Evolutionary conservation across 2,113 vertebrate species (phyloP).

Genomic region (Limanda limanda): DNA sequence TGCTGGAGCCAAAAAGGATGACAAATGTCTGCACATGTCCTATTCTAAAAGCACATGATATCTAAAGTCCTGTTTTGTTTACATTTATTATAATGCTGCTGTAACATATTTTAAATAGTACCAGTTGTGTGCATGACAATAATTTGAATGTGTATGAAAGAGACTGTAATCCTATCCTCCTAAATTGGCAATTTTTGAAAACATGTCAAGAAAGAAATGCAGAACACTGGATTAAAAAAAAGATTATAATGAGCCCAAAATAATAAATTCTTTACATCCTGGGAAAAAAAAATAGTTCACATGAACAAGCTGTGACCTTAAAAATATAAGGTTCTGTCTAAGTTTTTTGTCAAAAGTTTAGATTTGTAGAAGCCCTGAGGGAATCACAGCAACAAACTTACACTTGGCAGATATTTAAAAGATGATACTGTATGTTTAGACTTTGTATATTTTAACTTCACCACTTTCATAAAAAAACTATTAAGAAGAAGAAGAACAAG

Average conservation of each 20-base stretch:
- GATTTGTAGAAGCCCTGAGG: background rate
- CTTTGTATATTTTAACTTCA: background rate
- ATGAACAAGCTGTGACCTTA: constrained; percentile 20
- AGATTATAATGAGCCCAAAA: constrained; percentile 8
- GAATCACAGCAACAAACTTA: background rate
- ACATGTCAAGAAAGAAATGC: constrained; percentile 20
- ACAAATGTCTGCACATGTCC: constrained; percentile 20
- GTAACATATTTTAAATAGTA: constrained; percentile 12
- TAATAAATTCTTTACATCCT: background rate
- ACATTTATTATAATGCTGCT: background rate
- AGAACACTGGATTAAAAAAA: background rate
- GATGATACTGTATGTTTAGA: background rate
- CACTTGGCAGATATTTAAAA: background rate
- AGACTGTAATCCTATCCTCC: constrained; percentile 9
- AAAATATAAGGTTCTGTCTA: background rate
- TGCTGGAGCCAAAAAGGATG: constrained; percentile 12
- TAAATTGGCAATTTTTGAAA: constrained; percentile 28
- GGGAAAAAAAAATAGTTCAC: background rate
- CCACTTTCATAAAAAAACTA: background rate
- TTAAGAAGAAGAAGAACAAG: background rate
- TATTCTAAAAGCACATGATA: constrained; percentile 5
- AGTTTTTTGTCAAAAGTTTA: background rate
- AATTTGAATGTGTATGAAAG: background rate
- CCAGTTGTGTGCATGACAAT: constrained; percentile 25
- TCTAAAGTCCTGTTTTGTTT: constrained; percentile 27